phyloP scores from a whole-genome alignment of 2,888 invertebrate genomes.

The Dicyrtoma fusca region DNA sequence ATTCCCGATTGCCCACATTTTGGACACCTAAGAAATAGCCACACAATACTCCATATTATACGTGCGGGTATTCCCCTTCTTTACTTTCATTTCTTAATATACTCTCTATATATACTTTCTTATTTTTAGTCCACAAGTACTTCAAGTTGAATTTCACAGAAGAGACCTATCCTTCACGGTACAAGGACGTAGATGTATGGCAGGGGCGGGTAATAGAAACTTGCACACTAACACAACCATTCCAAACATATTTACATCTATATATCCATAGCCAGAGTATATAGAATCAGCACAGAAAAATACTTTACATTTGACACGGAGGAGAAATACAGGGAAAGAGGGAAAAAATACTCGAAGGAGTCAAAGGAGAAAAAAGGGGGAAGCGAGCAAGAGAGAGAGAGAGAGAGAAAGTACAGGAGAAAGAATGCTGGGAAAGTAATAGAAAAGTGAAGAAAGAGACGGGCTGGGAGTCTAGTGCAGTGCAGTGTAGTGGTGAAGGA shows the following conservation, averaged over 20 bases:
- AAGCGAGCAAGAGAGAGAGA: background rate
- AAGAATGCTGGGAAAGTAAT: background rate
- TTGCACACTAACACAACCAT: no score
- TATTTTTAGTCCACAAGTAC: no score
- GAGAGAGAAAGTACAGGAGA: conserved; percentile 3
- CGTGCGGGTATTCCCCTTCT: conserved; percentile 10
- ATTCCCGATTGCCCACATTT: conserved; percentile 72
- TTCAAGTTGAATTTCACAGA: no score
- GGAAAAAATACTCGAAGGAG: background rate
- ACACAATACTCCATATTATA: conserved; percentile 30
- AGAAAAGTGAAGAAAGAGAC: conserved; percentile 9
- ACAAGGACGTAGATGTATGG: no score
- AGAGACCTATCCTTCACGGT: no score
- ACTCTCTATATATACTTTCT: background rate
- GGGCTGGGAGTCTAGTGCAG: no score
- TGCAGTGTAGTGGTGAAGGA: background rate
- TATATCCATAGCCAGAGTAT: no score
- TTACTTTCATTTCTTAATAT: background rate
- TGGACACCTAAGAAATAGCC: conserved; percentile 49
- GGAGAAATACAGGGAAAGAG: background rate
- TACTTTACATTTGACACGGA: no score
- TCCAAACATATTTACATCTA: no score
- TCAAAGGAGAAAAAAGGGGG: background rate
- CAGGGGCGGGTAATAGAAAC: no score
- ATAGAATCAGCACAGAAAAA: no score